Evolutionary conservation across 2,797 vertebrate species (phyloP).

Genomic region (Scleropages formosus): DNA sequence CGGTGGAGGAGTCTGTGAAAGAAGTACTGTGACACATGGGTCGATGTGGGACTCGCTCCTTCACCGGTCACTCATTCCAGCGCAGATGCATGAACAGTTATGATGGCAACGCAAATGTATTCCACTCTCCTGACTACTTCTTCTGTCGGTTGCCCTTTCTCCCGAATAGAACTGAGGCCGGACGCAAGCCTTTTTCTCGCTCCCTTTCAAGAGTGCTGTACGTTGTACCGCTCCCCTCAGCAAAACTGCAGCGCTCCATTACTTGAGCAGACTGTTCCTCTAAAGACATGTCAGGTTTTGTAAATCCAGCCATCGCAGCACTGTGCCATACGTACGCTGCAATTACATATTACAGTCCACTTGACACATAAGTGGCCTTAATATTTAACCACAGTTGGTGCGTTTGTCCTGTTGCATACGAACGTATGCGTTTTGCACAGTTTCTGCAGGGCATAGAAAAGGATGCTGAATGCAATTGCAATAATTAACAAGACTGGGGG

Average conservation of each 20-base stretch:
- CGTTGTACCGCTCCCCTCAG: conserved; percentile 43
- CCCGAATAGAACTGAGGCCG: not conserved
- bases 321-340: not conserved
- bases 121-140: not conserved
- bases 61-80: not conserved
- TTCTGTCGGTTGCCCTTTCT: not conserved
- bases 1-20: not conserved
- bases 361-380: not conserved
- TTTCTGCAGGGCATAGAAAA: no score
- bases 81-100: not conserved
- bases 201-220: conserved; percentile 24
- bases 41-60: not conserved
- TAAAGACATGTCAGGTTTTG: not conserved
- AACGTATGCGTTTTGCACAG: no score
- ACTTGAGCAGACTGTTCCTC: conserved; percentile 30
- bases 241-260: conserved; percentile 51
- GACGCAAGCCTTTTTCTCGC: not conserved
- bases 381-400: not conserved
- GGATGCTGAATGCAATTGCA: no score
- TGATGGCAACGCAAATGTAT: conserved; percentile 21
- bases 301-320: not conserved
- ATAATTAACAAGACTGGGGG: no score
- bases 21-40: not conserved
- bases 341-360: not conserved
- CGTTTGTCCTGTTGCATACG: not conserved